Conservation (phyloP, 2,113 vertebrate species). For the Alectura lathami region DNA sequence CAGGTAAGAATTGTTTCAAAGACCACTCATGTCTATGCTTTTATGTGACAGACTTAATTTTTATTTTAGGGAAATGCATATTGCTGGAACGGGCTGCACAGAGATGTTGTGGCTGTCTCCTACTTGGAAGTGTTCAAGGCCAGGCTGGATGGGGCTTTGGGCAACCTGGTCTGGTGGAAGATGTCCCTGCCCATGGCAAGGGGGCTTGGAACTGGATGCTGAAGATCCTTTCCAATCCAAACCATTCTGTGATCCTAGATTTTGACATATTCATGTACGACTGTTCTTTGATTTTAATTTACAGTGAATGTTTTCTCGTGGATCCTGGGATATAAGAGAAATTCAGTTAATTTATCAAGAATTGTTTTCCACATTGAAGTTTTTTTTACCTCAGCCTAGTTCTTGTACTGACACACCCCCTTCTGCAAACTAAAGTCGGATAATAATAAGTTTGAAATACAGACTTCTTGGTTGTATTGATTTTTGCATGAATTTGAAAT, state of each 20-base stretch:
- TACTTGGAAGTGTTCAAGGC: too few species aligned
- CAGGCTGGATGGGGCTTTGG: too few species aligned
- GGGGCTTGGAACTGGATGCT: too few species aligned
- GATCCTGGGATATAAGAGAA: neutral
- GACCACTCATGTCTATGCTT: neutral
- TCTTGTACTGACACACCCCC: neutral
- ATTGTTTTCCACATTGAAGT: neutral
- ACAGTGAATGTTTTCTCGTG: neutral
- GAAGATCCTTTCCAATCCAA: neutral
- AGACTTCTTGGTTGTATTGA: neutral
- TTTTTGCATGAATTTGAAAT: slow-evolving; percentile 46
- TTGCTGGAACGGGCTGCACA: too few species aligned
- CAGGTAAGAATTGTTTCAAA: neutral
- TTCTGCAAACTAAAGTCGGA: neutral
- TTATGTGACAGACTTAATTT: neutral
- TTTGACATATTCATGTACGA: neutral
- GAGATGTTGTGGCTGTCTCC: too few species aligned
- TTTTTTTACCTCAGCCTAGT: neutral
- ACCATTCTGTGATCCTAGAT: neutral
- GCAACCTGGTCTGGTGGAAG: too few species aligned
- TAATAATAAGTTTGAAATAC: neutral
- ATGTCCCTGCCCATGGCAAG: too few species aligned
- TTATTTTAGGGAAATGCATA: neutral
- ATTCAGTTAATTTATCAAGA: neutral
- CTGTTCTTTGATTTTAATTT: neutral